Evolutionary conservation across 2,113 vertebrate species (phyloP).

Genomic region (Trematomus loennbergii): DNA sequence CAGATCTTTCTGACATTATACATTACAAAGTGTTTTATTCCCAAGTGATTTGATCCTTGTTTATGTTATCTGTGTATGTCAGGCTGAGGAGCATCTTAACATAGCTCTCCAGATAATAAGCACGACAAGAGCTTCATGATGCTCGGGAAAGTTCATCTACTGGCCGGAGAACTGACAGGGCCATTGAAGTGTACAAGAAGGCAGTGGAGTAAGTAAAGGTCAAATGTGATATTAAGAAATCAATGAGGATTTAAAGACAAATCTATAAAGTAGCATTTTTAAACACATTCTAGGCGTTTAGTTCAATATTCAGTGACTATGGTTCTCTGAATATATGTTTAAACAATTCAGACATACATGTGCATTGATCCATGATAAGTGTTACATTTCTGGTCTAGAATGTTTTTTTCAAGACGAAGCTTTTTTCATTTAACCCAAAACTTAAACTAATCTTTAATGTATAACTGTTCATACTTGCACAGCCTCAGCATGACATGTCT

Average conservation of each 20-base stretch:
- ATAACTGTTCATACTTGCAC: slow-evolving; percentile 5
- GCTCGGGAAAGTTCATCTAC: slow-evolving; percentile 91
- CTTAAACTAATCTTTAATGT: not conserved
- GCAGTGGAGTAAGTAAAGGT: slow-evolving; percentile 91
- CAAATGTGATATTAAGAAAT: not conserved
- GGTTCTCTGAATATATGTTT: not conserved
- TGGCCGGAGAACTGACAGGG: slow-evolving; percentile 90
- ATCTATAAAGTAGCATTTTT: not conserved
- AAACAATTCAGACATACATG: not conserved
- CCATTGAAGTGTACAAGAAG: slow-evolving; percentile 92
- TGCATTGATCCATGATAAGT: not conserved
- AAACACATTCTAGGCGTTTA: not conserved
- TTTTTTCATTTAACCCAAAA: not conserved
- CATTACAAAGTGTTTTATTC: not conserved
- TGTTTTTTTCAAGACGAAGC: not conserved
- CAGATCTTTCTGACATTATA: slow-evolving; percentile 2
- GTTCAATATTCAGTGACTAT: not conserved
- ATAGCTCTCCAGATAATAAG: slow-evolving; percentile 90
- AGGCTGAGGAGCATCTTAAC: slow-evolving; percentile 94
- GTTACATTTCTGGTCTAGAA: not conserved
- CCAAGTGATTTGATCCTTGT: slow-evolving; percentile 3
- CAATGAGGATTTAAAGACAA: not conserved
- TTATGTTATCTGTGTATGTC: slow-evolving; percentile 42
- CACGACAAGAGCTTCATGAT: slow-evolving; percentile 93
- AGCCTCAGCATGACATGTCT: slow-evolving; percentile 3